phyloP scores from a whole-genome alignment of 2,888 invertebrate genomes.

The Pseudococcus viburni region DNA sequence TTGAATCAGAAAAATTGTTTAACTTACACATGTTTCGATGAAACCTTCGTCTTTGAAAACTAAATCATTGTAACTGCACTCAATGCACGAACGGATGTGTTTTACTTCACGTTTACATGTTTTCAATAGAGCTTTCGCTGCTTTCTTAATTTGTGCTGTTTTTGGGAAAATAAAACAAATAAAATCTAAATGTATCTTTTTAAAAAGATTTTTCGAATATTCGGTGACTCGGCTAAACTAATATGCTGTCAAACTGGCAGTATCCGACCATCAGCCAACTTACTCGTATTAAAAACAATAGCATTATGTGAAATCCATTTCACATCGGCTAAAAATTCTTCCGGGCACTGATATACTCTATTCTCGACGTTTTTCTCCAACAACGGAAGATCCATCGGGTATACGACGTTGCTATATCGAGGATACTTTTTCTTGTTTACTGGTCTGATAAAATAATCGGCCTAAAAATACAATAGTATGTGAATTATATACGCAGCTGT shows the following conservation, averaged over 20 bases:
- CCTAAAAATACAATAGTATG: conserved; percentile 69
- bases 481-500: not conserved
- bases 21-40: conserved; percentile 81
- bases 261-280: conserved; percentile 71
- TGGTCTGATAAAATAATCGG: conserved; percentile 84
- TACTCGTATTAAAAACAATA: conserved; percentile 90
- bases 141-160: conserved; percentile 49
- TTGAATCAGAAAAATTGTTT: not conserved
- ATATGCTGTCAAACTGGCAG: not conserved
- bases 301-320: conserved; percentile 97
- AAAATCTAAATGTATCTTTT: too few species aligned
- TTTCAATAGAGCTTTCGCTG: conserved; percentile 62
- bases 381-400: conserved; percentile 87
- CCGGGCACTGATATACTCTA: conserved; percentile 86
- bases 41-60: conserved; percentile 87
- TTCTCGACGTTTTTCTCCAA: conserved; percentile 84
- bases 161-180: not conserved
- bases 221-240: not conserved
- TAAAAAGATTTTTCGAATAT: too few species aligned
- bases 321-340: conserved; percentile 89
- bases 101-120: conserved; percentile 59
- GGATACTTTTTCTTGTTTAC: conserved; percentile 82
- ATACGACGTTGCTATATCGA: conserved; percentile 84
- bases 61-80: conserved; percentile 91
- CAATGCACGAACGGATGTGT: conserved; percentile 94